These are phyloP conservation scores for Diarsia dahlii DNA, from an alignment of 2,888 invertebrate genomes.

Conservation along the genomic window DNA sequence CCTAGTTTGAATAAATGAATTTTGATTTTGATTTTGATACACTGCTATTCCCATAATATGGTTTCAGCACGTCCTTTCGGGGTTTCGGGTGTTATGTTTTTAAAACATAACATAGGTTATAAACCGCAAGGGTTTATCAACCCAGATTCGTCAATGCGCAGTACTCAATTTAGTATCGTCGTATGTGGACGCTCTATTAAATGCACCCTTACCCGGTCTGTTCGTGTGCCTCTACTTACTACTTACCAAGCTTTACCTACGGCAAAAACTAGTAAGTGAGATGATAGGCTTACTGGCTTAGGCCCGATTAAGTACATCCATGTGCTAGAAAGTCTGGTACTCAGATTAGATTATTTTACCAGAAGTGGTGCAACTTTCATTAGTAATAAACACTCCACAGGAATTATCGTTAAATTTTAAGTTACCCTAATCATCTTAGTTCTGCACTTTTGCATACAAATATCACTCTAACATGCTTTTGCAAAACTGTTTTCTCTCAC, in stretches of 20 bases:
- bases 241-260: neutral
- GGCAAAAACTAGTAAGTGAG: neutral
- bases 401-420: constrained; percentile 2
- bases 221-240: neutral
- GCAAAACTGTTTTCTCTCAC: constrained; percentile 28
- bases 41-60: neutral
- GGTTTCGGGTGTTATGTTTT: too few relatives aligned
- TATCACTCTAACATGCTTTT: constrained; percentile 17
- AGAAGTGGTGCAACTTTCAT: constrained; percentile 8
- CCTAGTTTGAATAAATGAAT: too few relatives aligned
- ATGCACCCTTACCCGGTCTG: neutral
- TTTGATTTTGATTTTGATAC: too few relatives aligned
- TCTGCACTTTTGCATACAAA: constrained; percentile 16
- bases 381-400: neutral
- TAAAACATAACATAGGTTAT: too few relatives aligned
- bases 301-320: neutral
- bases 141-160: neutral
- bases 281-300: neutral
- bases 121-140: neutral
- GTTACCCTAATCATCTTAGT: constrained; percentile 1
- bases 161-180: neutral
- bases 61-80: neutral
- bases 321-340: neutral
- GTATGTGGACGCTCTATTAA: neutral
- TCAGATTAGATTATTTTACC: neutral